These are phyloP conservation scores for Aricia agestis DNA, from an alignment of 1,140 invertebrate genomes.

Conservation along the genomic window DNA sequence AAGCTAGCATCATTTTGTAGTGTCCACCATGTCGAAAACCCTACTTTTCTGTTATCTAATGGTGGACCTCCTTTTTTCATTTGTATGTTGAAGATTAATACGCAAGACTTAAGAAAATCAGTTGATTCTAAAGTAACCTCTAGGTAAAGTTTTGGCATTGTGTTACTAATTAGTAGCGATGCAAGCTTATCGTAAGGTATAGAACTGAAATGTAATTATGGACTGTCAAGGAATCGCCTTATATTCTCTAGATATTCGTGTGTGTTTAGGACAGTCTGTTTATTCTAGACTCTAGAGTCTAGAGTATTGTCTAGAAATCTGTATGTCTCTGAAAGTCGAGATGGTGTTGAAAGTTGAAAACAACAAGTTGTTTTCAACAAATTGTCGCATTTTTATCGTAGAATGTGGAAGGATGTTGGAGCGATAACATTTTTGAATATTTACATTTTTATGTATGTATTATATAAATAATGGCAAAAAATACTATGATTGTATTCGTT, in stretches of 20 bases:
- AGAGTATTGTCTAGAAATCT: not conserved
- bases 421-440: conserved; percentile 1
- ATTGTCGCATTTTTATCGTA: not conserved
- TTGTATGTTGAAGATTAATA: too few relatives aligned
- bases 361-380: not conserved
- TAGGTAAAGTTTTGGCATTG: not conserved
- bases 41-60: too few relatives aligned
- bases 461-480: not conserved
- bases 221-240: conserved; percentile 10
- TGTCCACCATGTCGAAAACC: too few relatives aligned
- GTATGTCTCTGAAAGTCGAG: not conserved
- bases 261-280: not conserved
- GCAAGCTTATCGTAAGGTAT: not conserved
- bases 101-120: too few relatives aligned
- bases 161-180: not conserved
- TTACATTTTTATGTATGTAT: conserved; percentile 1
- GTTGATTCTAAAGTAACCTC: too few relatives aligned
- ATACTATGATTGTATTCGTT: not conserved
- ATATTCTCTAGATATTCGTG: not conserved
- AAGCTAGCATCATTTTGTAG: too few relatives aligned
- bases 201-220: not conserved
- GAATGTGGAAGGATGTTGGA: not conserved
- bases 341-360: too few relatives aligned
- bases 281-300: not conserved
- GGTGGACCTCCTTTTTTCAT: too few relatives aligned